These are phyloP conservation scores for Rhincodon typus DNA, from an alignment of 2,797 vertebrate species.

Conservation along the genomic window DNA sequence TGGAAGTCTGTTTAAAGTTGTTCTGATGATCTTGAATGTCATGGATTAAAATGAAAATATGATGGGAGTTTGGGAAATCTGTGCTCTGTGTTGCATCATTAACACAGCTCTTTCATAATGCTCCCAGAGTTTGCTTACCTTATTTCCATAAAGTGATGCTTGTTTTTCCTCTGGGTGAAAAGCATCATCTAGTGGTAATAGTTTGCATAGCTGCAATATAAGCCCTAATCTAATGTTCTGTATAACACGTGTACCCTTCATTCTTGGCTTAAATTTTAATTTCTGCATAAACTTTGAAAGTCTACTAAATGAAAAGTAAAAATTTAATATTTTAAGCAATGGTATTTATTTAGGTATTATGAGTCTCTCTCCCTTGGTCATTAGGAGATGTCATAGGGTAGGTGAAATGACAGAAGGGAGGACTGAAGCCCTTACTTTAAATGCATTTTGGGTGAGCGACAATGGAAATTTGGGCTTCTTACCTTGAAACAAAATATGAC, in stretches of 20 bases:
- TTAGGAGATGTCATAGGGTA: not conserved
- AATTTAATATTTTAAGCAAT: not conserved
- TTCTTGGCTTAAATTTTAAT: not conserved
- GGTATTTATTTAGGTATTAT: not conserved
- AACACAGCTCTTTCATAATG: not conserved
- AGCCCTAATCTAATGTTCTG: not conserved
- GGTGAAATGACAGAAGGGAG: not conserved
- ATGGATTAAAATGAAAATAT: not conserved
- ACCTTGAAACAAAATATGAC: not conserved
- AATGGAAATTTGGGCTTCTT: not conserved
- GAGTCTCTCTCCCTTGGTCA: not conserved
- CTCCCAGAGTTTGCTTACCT: not conserved
- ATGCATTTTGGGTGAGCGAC: not conserved
- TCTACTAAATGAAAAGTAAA: not conserved
- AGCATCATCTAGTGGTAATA: not conserved
- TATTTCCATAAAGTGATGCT: not conserved
- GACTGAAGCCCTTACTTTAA: not conserved
- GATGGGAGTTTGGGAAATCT: not conserved
- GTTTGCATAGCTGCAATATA: not conserved
- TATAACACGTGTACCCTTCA: not conserved
- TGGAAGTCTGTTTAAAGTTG: not conserved
- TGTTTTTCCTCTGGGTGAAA: not conserved
- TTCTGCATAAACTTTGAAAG: not conserved
- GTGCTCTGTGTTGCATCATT: not conserved
- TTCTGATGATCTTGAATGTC: not conserved